Evolutionary conservation across 1,140 invertebrate species (phyloP).

Genomic region (Brachionus paranguensis): DNA sequence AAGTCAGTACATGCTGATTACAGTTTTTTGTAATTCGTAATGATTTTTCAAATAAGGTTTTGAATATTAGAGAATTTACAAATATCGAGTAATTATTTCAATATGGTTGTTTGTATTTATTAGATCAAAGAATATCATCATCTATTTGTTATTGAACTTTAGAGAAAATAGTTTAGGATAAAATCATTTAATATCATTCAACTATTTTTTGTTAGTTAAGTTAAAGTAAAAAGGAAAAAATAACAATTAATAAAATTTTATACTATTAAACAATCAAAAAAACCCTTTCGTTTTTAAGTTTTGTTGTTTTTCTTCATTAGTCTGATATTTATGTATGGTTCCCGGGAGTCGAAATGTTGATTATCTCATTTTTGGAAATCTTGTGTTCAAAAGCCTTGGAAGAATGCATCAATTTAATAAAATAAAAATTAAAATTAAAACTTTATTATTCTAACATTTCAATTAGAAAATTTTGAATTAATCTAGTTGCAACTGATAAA

Average conservation of each 20-base stretch:
- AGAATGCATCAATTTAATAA: background rate
- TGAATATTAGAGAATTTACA: background rate
- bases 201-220: background rate
- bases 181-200: background rate
- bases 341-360: slow-evolving; percentile 8
- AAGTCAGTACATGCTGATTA: background rate
- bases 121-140: background rate
- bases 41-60: background rate
- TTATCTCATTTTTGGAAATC: background rate
- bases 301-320: background rate
- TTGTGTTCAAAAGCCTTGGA: background rate
- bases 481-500: slow-evolving; percentile 8
- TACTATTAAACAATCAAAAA: background rate
- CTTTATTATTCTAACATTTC: slow-evolving; percentile 31
- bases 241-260: background rate
- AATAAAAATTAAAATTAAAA: background rate
- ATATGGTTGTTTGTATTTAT: background rate
- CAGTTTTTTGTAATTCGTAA: background rate
- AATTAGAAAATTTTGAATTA: background rate
- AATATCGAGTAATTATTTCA: background rate
- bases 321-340: background rate
- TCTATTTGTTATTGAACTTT: slow-evolving; percentile 1
- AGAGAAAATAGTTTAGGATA: background rate
- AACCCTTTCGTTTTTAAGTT: background rate
- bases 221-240: background rate